These are phyloP conservation scores for Rhea pennata DNA, from an alignment of 2,113 vertebrate genomes.

Conservation along the genomic window DNA sequence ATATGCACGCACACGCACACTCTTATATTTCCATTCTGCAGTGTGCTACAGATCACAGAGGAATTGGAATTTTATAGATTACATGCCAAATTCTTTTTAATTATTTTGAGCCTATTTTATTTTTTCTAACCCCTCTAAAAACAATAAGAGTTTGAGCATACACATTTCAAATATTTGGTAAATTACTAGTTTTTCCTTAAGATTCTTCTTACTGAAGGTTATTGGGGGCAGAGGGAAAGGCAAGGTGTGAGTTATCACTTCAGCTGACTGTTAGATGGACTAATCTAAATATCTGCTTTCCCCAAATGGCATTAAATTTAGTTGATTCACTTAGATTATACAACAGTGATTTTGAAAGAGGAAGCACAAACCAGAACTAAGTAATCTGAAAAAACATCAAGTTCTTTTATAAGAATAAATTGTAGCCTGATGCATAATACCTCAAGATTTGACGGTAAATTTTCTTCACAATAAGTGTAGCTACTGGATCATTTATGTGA, in stretches of 20 bases:
- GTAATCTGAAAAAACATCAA: not conserved
- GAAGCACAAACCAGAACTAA: not conserved
- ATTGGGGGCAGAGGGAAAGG: not conserved
- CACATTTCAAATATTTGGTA: not conserved
- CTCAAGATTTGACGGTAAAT: not conserved
- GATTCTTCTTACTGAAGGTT: not conserved
- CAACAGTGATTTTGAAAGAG: not conserved
- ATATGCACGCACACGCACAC: not conserved
- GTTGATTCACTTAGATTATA: not conserved
- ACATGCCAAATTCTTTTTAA: not conserved
- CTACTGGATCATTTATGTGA: not conserved
- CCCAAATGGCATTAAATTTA: not conserved
- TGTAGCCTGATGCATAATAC: not conserved
- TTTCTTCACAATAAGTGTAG: not conserved
- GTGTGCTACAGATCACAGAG: not conserved
- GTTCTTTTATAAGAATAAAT: slow-evolving; percentile 1
- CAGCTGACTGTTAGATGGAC: not conserved
- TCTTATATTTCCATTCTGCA: not conserved
- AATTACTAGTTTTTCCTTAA: not conserved
- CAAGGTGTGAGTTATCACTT: not conserved
- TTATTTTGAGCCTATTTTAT: not conserved
- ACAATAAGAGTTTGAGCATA: not conserved
- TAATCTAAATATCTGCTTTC: not conserved
- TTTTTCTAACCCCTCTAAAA: not conserved
- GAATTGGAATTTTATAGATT: not conserved